Evolutionary conservation across 2,888 invertebrate species (phyloP).

Genomic region (Phoronis australis): DNA sequence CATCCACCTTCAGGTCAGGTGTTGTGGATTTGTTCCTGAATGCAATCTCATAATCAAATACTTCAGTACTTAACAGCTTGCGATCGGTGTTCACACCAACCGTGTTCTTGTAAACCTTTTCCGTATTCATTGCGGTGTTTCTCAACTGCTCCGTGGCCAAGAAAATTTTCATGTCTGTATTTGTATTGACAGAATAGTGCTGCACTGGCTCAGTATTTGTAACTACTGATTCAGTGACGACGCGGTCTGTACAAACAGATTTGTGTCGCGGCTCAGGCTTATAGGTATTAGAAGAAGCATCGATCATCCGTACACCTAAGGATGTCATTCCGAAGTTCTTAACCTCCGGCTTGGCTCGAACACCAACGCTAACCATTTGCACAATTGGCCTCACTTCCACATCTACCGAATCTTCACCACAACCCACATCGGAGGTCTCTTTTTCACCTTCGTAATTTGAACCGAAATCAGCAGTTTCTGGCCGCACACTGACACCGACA

Average conservation of each 20-base stretch:
- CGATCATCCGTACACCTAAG: conserved; percentile 35
- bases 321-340: conserved; percentile 26
- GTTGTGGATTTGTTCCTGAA: too few species aligned
- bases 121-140: conserved; percentile 26
- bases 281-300: conserved; percentile 33
- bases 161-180: conserved; percentile 36
- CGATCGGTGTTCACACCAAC: conserved; percentile 30
- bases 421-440: conserved; percentile 28
- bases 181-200: background rate
- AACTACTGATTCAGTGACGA: conserved; percentile 19
- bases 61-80: too few species aligned
- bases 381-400: conserved; percentile 34
- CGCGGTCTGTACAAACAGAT: conserved; percentile 31
- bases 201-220: conserved; percentile 33
- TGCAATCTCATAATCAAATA: too few species aligned
- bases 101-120: conserved; percentile 16
- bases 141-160: conserved; percentile 24
- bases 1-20: too few species aligned
- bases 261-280: conserved; percentile 22
- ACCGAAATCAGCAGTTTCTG: conserved; percentile 10
- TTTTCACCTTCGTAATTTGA: conserved; percentile 17
- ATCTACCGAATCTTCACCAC: conserved; percentile 40
- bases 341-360: conserved; percentile 31
- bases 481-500: conserved; percentile 30
- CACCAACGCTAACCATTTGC: conserved; percentile 30